Conservation (phyloP, 2,797 vertebrate genomes). For the Pempheris klunzingeri region DNA sequence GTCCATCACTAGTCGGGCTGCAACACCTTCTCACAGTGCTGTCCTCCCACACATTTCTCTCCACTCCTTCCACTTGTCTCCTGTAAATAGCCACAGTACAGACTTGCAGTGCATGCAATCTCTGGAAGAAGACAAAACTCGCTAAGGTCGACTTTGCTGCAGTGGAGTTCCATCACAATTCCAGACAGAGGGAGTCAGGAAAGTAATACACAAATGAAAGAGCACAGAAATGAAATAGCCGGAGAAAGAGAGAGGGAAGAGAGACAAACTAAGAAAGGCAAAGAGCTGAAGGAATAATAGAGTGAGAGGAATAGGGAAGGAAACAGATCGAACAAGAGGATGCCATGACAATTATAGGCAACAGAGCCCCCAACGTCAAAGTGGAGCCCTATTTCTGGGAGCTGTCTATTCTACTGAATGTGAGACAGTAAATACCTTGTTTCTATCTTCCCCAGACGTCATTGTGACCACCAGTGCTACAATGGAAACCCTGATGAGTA, state of each 20-base stretch:
- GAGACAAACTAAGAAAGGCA: conserved; percentile 23
- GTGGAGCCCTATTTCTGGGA: conserved; percentile 72
- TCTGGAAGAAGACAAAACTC: conserved; percentile 47
- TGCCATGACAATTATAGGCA: conserved; percentile 77
- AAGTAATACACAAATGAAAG: conserved; percentile 56
- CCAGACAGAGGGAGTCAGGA: conserved; percentile 34
- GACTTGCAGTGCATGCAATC: conserved; percentile 49
- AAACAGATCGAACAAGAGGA: conserved; percentile 73
- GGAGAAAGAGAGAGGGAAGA: conserved; percentile 27
- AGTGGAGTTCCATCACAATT: conserved; percentile 14
- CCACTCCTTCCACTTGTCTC: conserved; percentile 53
- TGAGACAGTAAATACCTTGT: conserved; percentile 86
- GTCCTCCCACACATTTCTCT: conserved; percentile 65
- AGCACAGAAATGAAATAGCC: conserved; percentile 45
- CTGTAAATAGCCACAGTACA: conserved; percentile 54
- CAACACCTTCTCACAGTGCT: conserved; percentile 68
- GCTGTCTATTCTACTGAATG: conserved; percentile 73
- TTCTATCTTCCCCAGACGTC: conserved; percentile 77
- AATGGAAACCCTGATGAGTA: conserved; percentile 87
- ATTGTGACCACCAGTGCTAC: conserved; percentile 82
- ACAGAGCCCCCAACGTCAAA: conserved; percentile 69
- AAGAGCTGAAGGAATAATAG: conserved; percentile 57
- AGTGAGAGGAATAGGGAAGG: conserved; percentile 54
- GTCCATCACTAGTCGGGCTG: conserved; percentile 61
- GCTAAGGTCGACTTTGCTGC: conserved; percentile 32